phyloP scores from a whole-genome alignment of 1,140 invertebrate species.

The Drosophila rufa region DNA sequence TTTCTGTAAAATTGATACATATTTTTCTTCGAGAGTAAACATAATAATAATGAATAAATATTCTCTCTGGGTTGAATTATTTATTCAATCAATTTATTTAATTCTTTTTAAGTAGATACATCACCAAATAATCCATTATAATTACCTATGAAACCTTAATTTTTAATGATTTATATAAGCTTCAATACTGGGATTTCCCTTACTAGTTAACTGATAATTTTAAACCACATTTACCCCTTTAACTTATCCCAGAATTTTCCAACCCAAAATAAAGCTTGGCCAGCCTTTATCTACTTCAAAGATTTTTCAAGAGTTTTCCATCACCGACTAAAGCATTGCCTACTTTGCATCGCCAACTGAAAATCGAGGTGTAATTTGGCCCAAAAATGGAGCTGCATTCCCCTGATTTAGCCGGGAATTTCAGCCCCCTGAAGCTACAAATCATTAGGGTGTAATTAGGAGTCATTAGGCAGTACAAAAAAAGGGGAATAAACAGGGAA shows the following conservation, averaged over 20 bases:
- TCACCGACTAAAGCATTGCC: conserved; percentile 4
- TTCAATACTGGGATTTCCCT: no score
- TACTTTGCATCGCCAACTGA: conserved; percentile 26
- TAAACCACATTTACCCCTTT: not conserved
- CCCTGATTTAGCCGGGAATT: conserved; percentile 8
- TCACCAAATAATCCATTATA: not conserved
- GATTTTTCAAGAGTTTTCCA: not conserved
- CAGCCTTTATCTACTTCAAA: no score
- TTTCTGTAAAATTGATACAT: not conserved
- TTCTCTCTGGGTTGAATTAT: not conserved
- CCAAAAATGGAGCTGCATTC: conserved; percentile 6
- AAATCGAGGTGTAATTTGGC: conserved; percentile 1
- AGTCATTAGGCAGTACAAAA: conserved; percentile 51
- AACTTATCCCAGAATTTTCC: not conserved
- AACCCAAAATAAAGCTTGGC: not conserved
- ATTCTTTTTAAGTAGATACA: not conserved
- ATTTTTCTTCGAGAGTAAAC: no score
- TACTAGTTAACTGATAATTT: no score
- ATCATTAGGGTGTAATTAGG: conserved; percentile 68
- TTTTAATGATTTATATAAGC: no score
- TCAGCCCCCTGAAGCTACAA: conserved; percentile 27
- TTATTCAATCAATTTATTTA: not conserved
- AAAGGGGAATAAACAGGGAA: conserved; percentile 18
- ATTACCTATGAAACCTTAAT: not conserved
- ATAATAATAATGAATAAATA: no score